Conservation (phyloP, 2,797 vertebrate genomes). For the Cossypha caffra region DNA sequence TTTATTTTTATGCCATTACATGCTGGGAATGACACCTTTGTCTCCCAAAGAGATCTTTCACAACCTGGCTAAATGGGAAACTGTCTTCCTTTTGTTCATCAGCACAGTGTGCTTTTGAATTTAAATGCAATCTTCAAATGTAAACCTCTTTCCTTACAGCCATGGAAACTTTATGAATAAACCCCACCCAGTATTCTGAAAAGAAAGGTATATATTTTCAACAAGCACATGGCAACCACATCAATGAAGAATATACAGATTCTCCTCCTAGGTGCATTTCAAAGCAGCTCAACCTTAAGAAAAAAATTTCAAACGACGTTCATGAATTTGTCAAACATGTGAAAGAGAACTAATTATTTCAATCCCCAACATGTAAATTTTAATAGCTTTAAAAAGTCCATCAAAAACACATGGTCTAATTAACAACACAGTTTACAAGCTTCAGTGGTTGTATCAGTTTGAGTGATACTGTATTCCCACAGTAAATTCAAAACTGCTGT, state of each 20-base stretch:
- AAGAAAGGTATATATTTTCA: not conserved
- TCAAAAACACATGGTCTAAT: slow-evolving; percentile 47
- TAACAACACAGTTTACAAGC: slow-evolving; percentile 38
- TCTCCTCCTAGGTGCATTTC: not conserved
- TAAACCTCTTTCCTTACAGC: not conserved
- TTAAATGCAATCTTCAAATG: not conserved
- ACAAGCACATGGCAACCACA: not conserved
- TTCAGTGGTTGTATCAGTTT: not conserved
- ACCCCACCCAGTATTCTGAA: not conserved
- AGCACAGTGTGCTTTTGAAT: not conserved
- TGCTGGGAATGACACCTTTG: not conserved
- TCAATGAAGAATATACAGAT: not conserved
- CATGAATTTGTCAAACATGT: slow-evolving; percentile 32
- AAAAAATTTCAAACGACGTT: slow-evolving; percentile 10
- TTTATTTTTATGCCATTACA: not conserved
- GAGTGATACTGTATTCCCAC: not conserved
- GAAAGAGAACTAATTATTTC: slow-evolving; percentile 51
- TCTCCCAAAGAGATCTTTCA: not conserved
- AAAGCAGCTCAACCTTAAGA: slow-evolving; percentile 1
- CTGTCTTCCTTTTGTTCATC: not conserved
- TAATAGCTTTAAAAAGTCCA: slow-evolving; percentile 46
- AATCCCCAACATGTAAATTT: not conserved
- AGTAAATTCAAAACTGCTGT: slow-evolving; percentile 2
- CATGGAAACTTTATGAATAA: not conserved
- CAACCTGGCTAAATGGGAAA: not conserved